These are phyloP conservation scores for Megaceryle alcyon DNA, from an alignment of 2,797 vertebrate genomes.

Conservation along the genomic window DNA sequence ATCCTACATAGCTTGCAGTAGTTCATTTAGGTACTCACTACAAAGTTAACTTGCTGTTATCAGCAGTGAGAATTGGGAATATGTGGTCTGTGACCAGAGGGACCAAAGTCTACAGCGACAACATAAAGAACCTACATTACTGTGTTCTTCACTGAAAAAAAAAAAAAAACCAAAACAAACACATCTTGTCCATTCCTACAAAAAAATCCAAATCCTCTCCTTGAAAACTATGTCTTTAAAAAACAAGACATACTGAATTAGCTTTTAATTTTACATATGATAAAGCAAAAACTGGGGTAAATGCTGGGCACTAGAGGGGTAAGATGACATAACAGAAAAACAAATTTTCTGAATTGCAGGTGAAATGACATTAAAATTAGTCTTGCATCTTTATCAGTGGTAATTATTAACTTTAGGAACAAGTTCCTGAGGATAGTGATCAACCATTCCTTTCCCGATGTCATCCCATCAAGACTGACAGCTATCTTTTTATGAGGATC, in stretches of 20 bases:
- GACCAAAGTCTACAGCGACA: background rate
- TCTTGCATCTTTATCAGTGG: background rate
- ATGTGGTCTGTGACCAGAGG: background rate
- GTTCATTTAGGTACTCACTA: background rate
- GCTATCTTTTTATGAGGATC: background rate
- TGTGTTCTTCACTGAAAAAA: background rate
- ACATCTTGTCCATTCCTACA: accelerated
- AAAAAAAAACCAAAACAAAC: accelerated
- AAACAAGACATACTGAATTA: background rate
- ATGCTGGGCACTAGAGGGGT: background rate
- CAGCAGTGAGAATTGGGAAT: background rate
- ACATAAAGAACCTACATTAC: background rate
- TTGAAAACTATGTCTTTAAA: background rate
- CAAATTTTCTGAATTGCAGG: background rate
- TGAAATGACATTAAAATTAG: background rate
- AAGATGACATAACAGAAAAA: background rate
- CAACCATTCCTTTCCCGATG: background rate
- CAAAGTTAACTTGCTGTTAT: background rate
- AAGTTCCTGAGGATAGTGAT: background rate
- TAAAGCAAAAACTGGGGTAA: background rate
- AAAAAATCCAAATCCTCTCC: background rate
- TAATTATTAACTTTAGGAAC: background rate
- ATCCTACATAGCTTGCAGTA: background rate
- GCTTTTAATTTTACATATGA: background rate
- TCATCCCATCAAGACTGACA: background rate